Evolutionary conservation across 2,888 invertebrate species (phyloP), one percentile per base, ranked within the genome.

Genomic region (Cheilosia vulpina): DNA sequence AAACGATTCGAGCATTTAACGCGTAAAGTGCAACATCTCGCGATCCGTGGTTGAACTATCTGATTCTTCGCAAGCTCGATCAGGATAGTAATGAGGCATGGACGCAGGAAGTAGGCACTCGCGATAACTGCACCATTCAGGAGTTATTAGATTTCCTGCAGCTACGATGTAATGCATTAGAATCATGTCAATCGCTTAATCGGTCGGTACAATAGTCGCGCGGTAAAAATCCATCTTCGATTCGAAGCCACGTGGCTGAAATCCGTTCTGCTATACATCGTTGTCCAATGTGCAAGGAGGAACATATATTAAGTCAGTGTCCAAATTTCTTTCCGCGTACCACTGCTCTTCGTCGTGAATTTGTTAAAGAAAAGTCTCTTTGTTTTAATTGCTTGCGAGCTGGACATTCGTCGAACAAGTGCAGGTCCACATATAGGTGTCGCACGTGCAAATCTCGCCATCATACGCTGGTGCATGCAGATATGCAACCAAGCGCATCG

Each of bases 171-270:
- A 45, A 71, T 50, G 50, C 71, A 47, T 7, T 71, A 5, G 71
- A 71, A 1, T 19, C 50, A 7, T 71, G 50, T 11, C 71, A 71
- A 58, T 24, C 17, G 4, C 57, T 69, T 2, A 69, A 34, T 58
- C 31, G n/a, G 7, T 47, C 21, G 55, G 58, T 34, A 19, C 19
- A 7, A 19, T 58, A 7, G 9, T 31, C 45, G 15, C 15, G 13
- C 38, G 3, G 38, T 38, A 38, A 13, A 11, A 13, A 9, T 34
- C 31, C 31, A 9, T 9, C 31, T 41, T 57, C 15, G 43, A 43
- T 43, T 43, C 43, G 43, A n/a, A n/a, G 4, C 21, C 69, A 69
- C 45, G 6, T 69, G 2, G 57, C 57, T 45, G 45, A 45, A 24
- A n/a, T 13, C 6, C 6, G 31, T 27, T 34, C 57, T 6, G 19